A percentile compares a stretch with the other conserved stretches of the same genome.
These are phyloP conservation scores for Cephus nigrinus DNA, from an alignment of 2,888 invertebrate species.

Conservation along the genomic window DNA sequence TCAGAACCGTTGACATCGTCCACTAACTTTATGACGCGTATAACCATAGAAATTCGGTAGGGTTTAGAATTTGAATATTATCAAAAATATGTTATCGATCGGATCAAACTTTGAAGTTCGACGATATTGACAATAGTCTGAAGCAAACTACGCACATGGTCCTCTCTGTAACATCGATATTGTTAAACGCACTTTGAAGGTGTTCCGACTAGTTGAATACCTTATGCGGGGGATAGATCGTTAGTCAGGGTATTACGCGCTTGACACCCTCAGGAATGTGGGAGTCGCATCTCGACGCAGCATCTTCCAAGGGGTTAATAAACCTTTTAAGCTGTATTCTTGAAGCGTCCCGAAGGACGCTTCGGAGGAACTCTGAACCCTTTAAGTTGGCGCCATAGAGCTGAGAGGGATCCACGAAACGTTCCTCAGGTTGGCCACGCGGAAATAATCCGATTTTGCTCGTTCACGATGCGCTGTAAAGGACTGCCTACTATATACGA, in stretches of 20 bases:
- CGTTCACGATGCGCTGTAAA: slow-evolving; percentile 11
- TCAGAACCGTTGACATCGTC: not conserved
- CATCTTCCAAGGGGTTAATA: slow-evolving; percentile 19
- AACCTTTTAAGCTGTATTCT: slow-evolving; percentile 14
- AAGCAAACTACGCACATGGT: not conserved
- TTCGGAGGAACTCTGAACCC: slow-evolving; percentile 13
- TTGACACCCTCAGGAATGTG: slow-evolving; percentile 23
- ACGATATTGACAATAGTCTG: not conserved
- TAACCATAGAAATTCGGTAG: not conserved
- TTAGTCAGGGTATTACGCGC: slow-evolving; percentile 39
- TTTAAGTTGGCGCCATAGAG: slow-evolving; percentile 6
- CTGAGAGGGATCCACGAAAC: not conserved
- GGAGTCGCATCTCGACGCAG: slow-evolving; percentile 14
- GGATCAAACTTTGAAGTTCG: not conserved
- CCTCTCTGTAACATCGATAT: not conserved
- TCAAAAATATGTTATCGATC: not conserved
- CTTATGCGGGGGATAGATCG: slow-evolving; percentile 25
- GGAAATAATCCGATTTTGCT: slow-evolving; percentile 34
- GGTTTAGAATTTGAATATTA: not conserved
- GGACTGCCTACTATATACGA: not conserved
- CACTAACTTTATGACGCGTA: not conserved
- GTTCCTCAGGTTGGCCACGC: not conserved
- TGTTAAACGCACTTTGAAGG: slow-evolving; percentile 6
- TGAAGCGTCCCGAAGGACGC: not conserved
- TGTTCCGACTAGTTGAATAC: slow-evolving; percentile 19